Conservation (phyloP, 2,888 invertebrate genomes). For the Eupithecia dodoneata region DNA sequence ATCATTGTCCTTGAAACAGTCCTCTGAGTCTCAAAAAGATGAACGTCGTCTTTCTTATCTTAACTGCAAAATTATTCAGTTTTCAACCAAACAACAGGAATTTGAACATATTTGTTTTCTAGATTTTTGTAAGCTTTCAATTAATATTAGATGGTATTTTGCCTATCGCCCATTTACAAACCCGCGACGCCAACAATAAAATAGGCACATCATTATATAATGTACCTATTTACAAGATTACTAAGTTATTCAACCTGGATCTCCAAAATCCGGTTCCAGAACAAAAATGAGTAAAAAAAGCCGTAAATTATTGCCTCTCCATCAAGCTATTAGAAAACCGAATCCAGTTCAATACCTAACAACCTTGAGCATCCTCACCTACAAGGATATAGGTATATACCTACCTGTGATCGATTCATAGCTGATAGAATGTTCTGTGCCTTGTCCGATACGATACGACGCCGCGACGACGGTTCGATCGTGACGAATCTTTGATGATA, state of each 20-base stretch:
- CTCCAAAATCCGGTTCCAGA: slow-evolving; percentile 20
- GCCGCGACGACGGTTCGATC: neutral
- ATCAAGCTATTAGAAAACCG: slow-evolving; percentile 24
- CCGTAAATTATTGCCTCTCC: slow-evolving; percentile 22
- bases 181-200: neutral
- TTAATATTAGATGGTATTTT: neutral
- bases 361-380: slow-evolving; percentile 22
- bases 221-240: neutral
- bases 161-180: neutral
- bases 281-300: slow-evolving; percentile 15
- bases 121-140: neutral
- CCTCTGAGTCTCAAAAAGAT: neutral
- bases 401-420: slow-evolving; percentile 11
- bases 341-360: slow-evolving; percentile 29
- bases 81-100: neutral
- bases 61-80: neutral
- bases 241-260: slow-evolving; percentile 14
- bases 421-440: slow-evolving; percentile 19
- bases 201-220: neutral
- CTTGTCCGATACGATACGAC: slow-evolving; percentile 12
- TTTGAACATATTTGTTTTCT: neutral
- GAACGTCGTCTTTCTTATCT: neutral
- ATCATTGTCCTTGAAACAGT: neutral
- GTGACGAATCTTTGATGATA: slow-evolving; percentile 14
- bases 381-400: slow-evolving; percentile 24